phyloP scores from a whole-genome alignment of 1,140 invertebrate species.

The Goniozus legneri region DNA sequence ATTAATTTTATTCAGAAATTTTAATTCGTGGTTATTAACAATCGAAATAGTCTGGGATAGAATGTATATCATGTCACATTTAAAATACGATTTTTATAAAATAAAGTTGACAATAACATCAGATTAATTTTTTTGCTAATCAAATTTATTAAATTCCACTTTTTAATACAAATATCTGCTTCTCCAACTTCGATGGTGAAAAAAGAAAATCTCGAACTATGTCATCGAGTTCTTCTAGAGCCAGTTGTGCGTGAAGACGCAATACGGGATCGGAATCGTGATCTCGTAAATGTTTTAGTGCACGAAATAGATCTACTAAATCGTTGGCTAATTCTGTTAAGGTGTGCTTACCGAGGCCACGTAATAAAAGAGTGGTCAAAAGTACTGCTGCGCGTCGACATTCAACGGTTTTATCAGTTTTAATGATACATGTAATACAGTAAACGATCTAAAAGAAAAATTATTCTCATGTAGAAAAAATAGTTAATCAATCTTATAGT shows the following conservation, averaged over 20 bases:
- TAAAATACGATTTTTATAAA: no score
- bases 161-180: slow-evolving; percentile 52
- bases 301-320: slow-evolving; percentile 67
- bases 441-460: slow-evolving; percentile 62
- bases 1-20: no score
- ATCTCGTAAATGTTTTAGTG: slow-evolving; percentile 63
- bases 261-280: slow-evolving; percentile 67
- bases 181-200: slow-evolving; percentile 58
- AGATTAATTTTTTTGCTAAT: no score
- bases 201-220: slow-evolving; percentile 65
- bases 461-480: no score
- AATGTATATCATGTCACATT: no score
- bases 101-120: no score
- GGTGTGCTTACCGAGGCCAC: slow-evolving; percentile 68
- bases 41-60: no score
- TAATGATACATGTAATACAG: slow-evolving; percentile 66
- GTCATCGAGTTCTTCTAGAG: slow-evolving; percentile 72
- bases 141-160: background rate
- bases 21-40: no score
- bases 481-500: slow-evolving; percentile 7
- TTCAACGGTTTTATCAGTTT: slow-evolving; percentile 66
- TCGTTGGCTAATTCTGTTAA: slow-evolving; percentile 64
- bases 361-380: slow-evolving; percentile 68
- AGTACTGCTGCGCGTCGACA: slow-evolving; percentile 76
- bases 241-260: slow-evolving; percentile 69